phyloP scores from a whole-genome alignment of 2,888 invertebrate species.

The Polydesmus complanatus region DNA sequence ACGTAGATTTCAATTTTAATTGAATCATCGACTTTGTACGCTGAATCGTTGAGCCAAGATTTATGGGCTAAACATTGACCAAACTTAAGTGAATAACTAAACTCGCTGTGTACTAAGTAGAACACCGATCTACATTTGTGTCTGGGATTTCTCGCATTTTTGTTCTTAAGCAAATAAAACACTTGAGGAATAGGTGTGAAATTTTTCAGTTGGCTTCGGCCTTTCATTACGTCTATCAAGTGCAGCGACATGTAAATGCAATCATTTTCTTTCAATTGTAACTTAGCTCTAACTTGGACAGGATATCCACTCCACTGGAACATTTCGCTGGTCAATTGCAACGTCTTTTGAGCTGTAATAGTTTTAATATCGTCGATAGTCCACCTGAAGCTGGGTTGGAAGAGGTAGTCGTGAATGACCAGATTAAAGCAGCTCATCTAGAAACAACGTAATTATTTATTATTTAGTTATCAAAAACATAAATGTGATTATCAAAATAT shows the following conservation, averaged over 20 bases:
- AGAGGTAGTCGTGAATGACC: no score
- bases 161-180: background rate
- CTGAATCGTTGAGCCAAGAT: background rate
- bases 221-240: background rate
- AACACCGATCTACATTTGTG: background rate
- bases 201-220: background rate
- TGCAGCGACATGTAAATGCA: background rate
- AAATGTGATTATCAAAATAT: no score
- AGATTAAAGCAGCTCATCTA: no score
- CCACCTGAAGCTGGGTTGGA: no score
- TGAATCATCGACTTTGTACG: background rate
- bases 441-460: no score
- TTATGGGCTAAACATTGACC: background rate
- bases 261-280: background rate
- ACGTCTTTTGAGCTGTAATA: no score
- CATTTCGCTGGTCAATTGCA: no score
- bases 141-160: background rate
- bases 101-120: background rate
- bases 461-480: no score
- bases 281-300: background rate
- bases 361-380: no score
- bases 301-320: background rate
- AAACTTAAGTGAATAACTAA: no score
- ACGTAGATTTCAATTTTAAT: background rate
- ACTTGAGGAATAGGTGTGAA: background rate